Conservation (phyloP, 2,888 invertebrate species). For the Oxyscelio sp. region DNA sequence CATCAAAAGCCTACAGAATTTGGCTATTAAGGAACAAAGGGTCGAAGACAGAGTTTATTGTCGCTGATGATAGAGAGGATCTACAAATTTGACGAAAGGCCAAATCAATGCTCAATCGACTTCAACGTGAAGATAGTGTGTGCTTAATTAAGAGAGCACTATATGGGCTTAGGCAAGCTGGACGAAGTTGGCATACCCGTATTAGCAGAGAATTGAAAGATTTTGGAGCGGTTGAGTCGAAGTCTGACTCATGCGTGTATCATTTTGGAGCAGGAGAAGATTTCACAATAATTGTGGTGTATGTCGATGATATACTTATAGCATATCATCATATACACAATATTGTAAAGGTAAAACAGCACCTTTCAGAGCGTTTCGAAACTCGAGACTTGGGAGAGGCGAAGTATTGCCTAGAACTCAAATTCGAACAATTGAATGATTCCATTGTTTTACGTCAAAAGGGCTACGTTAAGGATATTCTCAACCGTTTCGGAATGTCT, state of each 20-base stretch:
- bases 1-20: constrained; percentile 14
- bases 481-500: constrained; percentile 79
- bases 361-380: constrained; percentile 58
- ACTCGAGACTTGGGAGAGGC: constrained; percentile 72
- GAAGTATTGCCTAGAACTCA: constrained; percentile 76
- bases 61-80: background rate
- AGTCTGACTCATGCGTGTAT: constrained; percentile 71
- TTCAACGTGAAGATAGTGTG: constrained; percentile 25
- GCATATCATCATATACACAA: constrained; percentile 54
- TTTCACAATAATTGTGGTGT: constrained; percentile 73
- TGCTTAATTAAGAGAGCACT: constrained; percentile 52
- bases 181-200: constrained; percentile 33
- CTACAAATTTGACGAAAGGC: background rate
- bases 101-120: background rate
- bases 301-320: constrained; percentile 79
- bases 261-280: constrained; percentile 45
- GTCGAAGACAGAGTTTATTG: background rate
- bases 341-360: constrained; percentile 44
- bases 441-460: constrained; percentile 55
- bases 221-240: constrained; percentile 27
- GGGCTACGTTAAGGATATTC: constrained; percentile 74
- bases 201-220: constrained; percentile 25
- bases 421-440: constrained; percentile 43
- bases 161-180: constrained; percentile 59
- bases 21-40: background rate